Base-by-base conservation (phyloP, 1,140 invertebrate species). In the Rhizoglyphus robini region DNA sequence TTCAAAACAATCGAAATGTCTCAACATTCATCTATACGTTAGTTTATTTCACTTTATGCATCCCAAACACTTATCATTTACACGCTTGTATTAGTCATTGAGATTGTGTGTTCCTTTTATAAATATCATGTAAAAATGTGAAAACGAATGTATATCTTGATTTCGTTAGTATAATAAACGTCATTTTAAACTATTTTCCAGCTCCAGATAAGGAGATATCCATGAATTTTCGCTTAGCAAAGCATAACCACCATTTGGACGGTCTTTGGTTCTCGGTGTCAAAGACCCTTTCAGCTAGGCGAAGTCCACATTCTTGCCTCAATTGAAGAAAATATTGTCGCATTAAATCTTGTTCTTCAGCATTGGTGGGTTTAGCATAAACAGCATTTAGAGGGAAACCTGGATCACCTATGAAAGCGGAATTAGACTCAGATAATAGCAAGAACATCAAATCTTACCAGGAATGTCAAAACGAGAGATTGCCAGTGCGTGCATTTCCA, bases 211-310 rank as follows among this genome's bases (percentile, higher is more conserved):
- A 78, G 48, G 90, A 95, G 75, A 98, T 99, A 73, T 99, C 96
- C 95, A 99, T 98, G 74, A 99, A 99, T 80, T 95, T 96, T 82
- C 94, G 96, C 74, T 96, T 96, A 18, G 92, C 86, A 80, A 99
- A 99, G 74, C 96, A 99, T 31, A 97, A 79, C 96, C 96, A 99
- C 96, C 96, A 99, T 79, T 82, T 73, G 73, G 89, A 94, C 15
- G 96, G 92, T 73, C 93, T 94, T 1, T 90, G 90, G 77, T 91
- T 88, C 67, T 90, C 86, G 25, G 84, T 83, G 48, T 83, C 84
- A 76, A 93, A 96, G 0, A 95, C 92, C 79, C 88, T 90, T 65
- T 97, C 92, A 75, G 88, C 84, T 18, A 99, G 81, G 68, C 96
- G 81, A 32, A 82, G 75, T 15, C 95, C 93, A 46, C 90, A 90